These are phyloP conservation scores for Crotalus horridus DNA, from an alignment of 2,113 vertebrate species.

Conservation along the genomic window DNA sequence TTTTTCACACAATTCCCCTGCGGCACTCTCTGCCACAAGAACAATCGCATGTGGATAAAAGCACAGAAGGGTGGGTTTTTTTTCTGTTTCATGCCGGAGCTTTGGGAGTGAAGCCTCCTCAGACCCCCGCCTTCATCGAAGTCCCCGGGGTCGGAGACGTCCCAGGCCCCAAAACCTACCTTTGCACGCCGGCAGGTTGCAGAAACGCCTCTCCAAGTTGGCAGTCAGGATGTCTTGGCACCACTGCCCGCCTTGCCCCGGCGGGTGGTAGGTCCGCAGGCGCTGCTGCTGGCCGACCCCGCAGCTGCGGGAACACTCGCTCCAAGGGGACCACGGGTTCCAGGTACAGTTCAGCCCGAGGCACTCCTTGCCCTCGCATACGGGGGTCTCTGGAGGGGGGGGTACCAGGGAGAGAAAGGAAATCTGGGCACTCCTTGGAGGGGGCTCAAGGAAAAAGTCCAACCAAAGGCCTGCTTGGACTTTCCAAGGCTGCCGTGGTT, in stretches of 20 bases:
- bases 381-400: slow-evolving; percentile 29
- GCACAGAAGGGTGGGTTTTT: background rate
- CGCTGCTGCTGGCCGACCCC: slow-evolving; percentile 85
- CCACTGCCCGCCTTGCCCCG: slow-evolving; percentile 76
- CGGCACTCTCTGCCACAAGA: background rate
- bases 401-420: background rate
- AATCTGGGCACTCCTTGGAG: background rate
- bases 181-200: slow-evolving; percentile 80
- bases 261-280: slow-evolving; percentile 76
- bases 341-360: slow-evolving; percentile 76
- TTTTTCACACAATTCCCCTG: background rate
- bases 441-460: too few relatives aligned
- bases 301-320: slow-evolving; percentile 79
- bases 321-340: slow-evolving; percentile 80
- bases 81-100: background rate
- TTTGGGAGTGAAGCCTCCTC: background rate
- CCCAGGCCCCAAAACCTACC: slow-evolving; percentile 62
- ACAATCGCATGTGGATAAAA: background rate
- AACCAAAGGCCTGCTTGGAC: too few relatives aligned
- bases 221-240: slow-evolving; percentile 77
- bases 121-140: background rate
- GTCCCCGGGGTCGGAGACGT: background rate
- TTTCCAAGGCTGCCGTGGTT: background rate
- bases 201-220: slow-evolving; percentile 78
- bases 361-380: slow-evolving; percentile 68